Conservation (phyloP, 2,797 vertebrate genomes). For the Lacerta agilis region DNA sequence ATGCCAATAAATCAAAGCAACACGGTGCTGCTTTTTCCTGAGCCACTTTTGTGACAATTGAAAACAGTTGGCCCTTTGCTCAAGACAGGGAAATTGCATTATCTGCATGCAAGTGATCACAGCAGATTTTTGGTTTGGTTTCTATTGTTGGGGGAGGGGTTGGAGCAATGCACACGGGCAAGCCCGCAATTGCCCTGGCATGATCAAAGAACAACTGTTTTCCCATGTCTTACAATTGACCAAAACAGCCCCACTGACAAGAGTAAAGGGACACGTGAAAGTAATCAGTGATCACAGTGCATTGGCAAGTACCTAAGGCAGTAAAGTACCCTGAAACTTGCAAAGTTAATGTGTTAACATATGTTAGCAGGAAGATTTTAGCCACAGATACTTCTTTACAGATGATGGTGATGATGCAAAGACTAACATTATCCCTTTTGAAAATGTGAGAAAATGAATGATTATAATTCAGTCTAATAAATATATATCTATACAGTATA, state of each 20-base stretch:
- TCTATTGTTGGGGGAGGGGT: not conserved
- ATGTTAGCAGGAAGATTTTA: slow-evolving; percentile 17
- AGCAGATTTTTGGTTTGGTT: not conserved
- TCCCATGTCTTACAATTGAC: not conserved
- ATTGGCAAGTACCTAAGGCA: not conserved
- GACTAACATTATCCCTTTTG: slow-evolving; percentile 40
- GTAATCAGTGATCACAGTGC: not conserved
- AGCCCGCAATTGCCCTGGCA: not conserved
- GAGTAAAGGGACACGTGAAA: not conserved
- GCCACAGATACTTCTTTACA: slow-evolving; percentile 36
- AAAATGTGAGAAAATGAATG: slow-evolving; percentile 43
- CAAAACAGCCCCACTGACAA: not conserved
- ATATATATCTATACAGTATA: slow-evolving; percentile 25
- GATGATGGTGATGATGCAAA: slow-evolving; percentile 46
- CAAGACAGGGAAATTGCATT: slow-evolving; percentile 4
- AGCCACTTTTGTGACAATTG: not conserved
- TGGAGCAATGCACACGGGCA: not conserved
- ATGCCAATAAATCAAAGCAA: slow-evolving; percentile 1
- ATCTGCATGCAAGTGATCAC: not conserved
- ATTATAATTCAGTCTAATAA: not conserved
- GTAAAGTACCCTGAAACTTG: not conserved
- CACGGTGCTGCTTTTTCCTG: not conserved
- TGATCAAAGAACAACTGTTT: not conserved
- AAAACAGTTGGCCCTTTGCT: not conserved
- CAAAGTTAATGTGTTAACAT: slow-evolving; percentile 21